Percentiles rank a stretch among this genome's conserved stretches.
phyloP scores from a whole-genome alignment of 2,888 invertebrate species.

The Lumbricus terrestris region DNA sequence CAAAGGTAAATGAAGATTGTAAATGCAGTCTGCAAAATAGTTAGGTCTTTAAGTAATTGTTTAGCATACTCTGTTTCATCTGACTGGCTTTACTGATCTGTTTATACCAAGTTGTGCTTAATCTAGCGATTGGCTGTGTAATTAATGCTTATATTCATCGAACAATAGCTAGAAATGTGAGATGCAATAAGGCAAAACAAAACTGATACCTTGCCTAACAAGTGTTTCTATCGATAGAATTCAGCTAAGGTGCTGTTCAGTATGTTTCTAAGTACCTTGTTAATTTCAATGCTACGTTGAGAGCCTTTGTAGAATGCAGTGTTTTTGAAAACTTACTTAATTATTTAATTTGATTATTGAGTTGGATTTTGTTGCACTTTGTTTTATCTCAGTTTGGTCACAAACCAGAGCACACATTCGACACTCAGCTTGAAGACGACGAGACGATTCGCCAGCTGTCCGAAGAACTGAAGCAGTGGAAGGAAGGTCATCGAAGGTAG shows the following conservation, averaged over 20 bases:
- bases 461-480: slow-evolving; percentile 53
- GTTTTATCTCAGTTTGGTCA: slow-evolving; percentile 20
- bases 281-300: neutral
- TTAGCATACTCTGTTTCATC: neutral
- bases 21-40: neutral
- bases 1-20: slow-evolving; percentile 18
- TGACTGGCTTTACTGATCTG: neutral
- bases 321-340: neutral
- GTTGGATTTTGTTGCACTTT: neutral
- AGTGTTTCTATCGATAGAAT: too few species aligned
- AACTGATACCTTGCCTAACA: too few species aligned
- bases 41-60: neutral
- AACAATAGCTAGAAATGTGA: neutral
- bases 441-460: slow-evolving; percentile 44
- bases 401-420: slow-evolving; percentile 42
- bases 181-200: too few species aligned
- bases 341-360: neutral
- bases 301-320: neutral
- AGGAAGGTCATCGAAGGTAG: slow-evolving; percentile 44
- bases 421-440: slow-evolving; percentile 41
- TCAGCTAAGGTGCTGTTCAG: neutral
- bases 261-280: neutral
- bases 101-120: neutral
- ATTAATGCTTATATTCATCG: neutral
- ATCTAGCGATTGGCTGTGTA: neutral